Evolutionary conservation across 92 coral and sea anemone genomes (phyloP).

Genomic region (Isaurus tuberculatus): DNA sequence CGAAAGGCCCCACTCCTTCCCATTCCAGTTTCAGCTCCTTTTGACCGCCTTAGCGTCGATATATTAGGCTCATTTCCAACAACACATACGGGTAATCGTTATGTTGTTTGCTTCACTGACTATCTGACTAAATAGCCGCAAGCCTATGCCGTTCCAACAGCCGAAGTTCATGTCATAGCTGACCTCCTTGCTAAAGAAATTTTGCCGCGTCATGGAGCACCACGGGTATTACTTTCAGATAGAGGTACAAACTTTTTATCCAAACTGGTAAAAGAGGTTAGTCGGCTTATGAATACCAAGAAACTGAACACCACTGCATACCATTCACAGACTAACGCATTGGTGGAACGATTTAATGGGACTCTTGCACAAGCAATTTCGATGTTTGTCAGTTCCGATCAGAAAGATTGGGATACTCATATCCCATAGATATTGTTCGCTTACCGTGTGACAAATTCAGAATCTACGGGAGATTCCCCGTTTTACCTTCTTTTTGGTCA

Average conservation of each 20-base stretch:
- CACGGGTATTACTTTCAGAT: conserved; percentile 46
- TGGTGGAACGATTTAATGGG: too few species aligned
- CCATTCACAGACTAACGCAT: too few species aligned
- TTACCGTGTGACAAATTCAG: conserved; percentile 53
- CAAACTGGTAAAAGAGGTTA: conserved; percentile 39
- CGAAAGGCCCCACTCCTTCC: not conserved
- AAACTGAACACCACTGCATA: conserved; percentile 54
- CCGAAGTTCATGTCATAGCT: conserved; percentile 47
- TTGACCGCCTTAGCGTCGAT: not conserved
- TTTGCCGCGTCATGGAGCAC: conserved; percentile 50
- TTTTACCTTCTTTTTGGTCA: conserved; percentile 67
- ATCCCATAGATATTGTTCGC: conserved; percentile 49
- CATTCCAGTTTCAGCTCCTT: not conserved
- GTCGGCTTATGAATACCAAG: conserved; percentile 20
- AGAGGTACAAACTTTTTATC: conserved; percentile 55
- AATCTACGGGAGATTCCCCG: conserved; percentile 64
- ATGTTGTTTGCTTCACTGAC: conserved; percentile 65
- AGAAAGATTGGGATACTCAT: too few species aligned
- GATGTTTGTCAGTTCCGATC: conserved; percentile 56
- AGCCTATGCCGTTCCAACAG: conserved; percentile 59
- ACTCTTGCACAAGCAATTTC: conserved; percentile 53
- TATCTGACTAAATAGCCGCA: conserved; percentile 71
- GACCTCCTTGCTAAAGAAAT: conserved; percentile 48
- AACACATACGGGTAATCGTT: conserved; percentile 58
- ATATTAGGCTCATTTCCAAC: conserved; percentile 64